Conservation (phyloP, 2,797 vertebrate species). For the Rhinatrema bivittatum region DNA sequence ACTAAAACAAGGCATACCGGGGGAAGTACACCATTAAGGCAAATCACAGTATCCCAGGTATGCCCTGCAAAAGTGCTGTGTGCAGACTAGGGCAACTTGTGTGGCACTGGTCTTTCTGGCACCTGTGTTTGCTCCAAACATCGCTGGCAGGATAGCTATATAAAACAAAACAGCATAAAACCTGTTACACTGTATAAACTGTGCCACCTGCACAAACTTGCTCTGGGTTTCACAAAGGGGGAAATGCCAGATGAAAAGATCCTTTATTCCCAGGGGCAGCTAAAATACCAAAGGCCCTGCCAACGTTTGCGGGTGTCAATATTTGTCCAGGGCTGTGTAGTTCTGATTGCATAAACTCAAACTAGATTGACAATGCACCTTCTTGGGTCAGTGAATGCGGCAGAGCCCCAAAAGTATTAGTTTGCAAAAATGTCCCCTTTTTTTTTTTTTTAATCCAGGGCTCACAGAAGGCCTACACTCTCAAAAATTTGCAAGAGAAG, state of each 20-base stretch:
- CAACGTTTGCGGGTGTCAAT: constrained; percentile 43
- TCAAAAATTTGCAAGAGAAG: too few relatives aligned
- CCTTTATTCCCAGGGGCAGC: constrained; percentile 31
- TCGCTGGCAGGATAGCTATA: constrained; percentile 1
- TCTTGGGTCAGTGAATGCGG: too few relatives aligned
- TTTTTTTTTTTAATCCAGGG: constrained; percentile 12
- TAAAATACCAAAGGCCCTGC: constrained; percentile 28
- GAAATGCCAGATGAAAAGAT: constrained; percentile 13
- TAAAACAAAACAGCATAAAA: neutral
- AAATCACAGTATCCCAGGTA: constrained; percentile 25
- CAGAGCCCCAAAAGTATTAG: too few relatives aligned
- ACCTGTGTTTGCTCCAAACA: neutral
- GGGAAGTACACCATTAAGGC: too few relatives aligned
- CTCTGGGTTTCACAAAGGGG: constrained; percentile 26
- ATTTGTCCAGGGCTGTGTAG: constrained; percentile 45
- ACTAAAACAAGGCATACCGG: constrained; percentile 20
- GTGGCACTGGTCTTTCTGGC: neutral
- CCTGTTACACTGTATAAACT: neutral
- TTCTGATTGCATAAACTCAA: constrained; percentile 19
- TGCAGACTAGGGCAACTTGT: too few relatives aligned
- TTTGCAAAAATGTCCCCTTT: too few relatives aligned
- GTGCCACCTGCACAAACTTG: constrained; percentile 27
- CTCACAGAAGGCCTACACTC: too few relatives aligned
- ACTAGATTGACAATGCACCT: constrained; percentile 22
- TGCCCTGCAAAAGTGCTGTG: neutral